These are phyloP conservation scores for Sthenelais limicola DNA, from an alignment of 2,888 invertebrate species.

Conservation along the genomic window DNA sequence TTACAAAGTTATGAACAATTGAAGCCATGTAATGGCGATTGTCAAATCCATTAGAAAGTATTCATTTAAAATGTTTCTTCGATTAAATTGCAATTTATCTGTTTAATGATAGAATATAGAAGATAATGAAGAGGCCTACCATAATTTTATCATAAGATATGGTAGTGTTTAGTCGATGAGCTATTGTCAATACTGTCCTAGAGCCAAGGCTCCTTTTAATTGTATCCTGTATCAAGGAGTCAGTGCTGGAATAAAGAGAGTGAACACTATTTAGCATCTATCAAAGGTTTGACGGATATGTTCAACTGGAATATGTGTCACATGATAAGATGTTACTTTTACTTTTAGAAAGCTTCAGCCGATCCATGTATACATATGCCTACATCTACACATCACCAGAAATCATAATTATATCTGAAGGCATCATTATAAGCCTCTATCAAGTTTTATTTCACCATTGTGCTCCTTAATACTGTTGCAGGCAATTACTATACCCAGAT, in stretches of 20 bases:
- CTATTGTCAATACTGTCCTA: conserved; percentile 30
- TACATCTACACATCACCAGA: no score
- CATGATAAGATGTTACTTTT: no score
- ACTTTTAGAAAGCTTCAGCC: no score
- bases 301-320: no score
- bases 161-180: conserved; percentile 31
- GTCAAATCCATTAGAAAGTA: not conserved
- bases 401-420: no score
- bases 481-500: no score
- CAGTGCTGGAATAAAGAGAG: conserved; percentile 22
- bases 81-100: not conserved
- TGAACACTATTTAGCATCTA: not conserved
- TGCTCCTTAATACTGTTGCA: no score
- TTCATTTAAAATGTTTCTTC: not conserved
- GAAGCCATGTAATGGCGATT: not conserved
- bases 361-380: no score
- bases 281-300: not conserved
- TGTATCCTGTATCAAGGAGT: conserved; percentile 31
- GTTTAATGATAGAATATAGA: not conserved
- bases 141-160: conserved; percentile 34
- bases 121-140: conserved; percentile 4
- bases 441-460: no score
- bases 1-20: not conserved
- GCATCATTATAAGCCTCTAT: no score
- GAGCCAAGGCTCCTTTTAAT: not conserved